These are phyloP conservation scores for Mungos mungo DNA, from an alignment of 2,113 vertebrate genomes.

Conservation along the genomic window DNA sequence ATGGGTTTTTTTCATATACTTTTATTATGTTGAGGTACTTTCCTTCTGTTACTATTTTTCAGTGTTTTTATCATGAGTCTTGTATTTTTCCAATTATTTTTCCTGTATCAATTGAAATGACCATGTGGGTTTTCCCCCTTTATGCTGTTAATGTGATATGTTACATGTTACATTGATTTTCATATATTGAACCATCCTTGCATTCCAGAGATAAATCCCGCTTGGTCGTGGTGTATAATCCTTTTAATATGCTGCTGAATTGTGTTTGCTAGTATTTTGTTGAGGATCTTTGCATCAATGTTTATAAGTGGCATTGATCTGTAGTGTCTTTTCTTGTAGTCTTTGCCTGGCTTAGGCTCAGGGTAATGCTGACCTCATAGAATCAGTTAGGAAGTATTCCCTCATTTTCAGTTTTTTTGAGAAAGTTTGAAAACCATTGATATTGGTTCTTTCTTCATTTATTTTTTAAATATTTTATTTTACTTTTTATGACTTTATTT, in stretches of 20 bases:
- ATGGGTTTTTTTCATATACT: background rate
- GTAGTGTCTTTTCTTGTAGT: background rate
- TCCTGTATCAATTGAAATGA: background rate
- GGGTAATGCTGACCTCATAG: background rate
- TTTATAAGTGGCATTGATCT: background rate
- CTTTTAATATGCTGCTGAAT: background rate
- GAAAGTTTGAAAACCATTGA: background rate
- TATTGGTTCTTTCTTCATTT: too few species aligned
- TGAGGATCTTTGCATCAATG: background rate
- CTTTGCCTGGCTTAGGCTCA: background rate
- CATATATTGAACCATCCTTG: background rate
- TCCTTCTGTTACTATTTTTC: background rate
- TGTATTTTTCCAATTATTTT: background rate
- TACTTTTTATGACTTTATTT: too few species aligned
- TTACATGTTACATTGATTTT: background rate
- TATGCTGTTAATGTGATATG: background rate
- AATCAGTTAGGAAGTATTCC: background rate
- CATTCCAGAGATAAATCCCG: background rate
- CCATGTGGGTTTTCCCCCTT: background rate
- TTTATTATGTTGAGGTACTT: background rate
- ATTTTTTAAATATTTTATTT: too few species aligned
- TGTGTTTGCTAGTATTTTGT: background rate
- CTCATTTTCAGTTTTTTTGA: background rate
- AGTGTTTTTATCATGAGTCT: background rate
- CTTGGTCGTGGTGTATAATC: background rate